These are phyloP conservation scores for Chrysina gloriosa DNA, from an alignment of 2,888 invertebrate genomes.

Conservation along the genomic window DNA sequence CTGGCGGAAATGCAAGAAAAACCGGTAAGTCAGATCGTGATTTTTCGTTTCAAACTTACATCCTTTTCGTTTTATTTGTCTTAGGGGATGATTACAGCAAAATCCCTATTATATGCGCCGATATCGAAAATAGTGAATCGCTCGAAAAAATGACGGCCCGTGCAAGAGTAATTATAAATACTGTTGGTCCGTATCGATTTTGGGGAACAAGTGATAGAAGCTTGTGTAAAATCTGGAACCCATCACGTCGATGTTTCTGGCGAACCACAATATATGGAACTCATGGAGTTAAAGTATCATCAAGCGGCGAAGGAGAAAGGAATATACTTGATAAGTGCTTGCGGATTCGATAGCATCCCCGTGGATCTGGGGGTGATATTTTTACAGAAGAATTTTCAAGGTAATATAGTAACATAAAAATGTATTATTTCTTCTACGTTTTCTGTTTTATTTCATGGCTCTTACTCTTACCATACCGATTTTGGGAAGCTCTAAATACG, in stretches of 20 bases:
- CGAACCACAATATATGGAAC: conserved; percentile 77
- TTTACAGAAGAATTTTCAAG: conserved; percentile 81
- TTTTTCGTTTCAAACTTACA: no score
- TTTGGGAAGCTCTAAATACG: no score
- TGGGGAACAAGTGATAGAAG: conserved; percentile 92
- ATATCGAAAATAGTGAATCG: conserved; percentile 79
- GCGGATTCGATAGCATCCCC: conserved; percentile 94
- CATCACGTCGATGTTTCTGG: conserved; percentile 95
- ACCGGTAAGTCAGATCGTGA: no score
- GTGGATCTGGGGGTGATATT: conserved; percentile 87
- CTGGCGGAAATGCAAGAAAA: conserved; percentile 58
- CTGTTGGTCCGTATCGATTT: conserved; percentile 90
- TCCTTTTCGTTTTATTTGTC: no score
- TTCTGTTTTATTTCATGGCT: background rate
- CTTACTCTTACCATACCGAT: no score
- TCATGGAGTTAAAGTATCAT: conserved; percentile 79
- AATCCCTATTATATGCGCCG: conserved; percentile 80
- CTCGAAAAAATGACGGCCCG: conserved; percentile 83
- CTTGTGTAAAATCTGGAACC: conserved; percentile 80
- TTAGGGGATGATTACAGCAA: conserved; percentile 72
- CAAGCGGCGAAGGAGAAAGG: conserved; percentile 79
- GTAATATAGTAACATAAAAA: conserved; percentile 59
- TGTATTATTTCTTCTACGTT: background rate
- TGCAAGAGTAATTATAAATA: conserved; percentile 86
- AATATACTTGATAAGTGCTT: conserved; percentile 90